phyloP scores from a whole-genome alignment of 1,140 invertebrate species.

The Calephelis nemesis region DNA sequence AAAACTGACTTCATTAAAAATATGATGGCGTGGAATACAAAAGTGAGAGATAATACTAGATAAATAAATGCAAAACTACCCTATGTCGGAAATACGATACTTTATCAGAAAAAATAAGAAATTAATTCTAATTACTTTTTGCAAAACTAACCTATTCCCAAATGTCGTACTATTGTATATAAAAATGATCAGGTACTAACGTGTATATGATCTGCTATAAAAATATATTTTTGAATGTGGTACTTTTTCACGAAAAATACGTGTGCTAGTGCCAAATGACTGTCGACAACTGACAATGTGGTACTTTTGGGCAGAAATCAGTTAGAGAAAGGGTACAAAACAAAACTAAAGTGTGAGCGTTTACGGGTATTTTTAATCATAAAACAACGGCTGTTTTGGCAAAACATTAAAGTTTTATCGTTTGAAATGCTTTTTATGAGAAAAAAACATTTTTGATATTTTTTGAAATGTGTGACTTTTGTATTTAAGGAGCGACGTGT shows the following conservation, averaged over 20 bases:
- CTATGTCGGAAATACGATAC: too few species aligned
- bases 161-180: not conserved
- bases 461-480: too few species aligned
- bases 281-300: constrained; percentile 2
- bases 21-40: not conserved
- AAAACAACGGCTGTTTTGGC: too few species aligned
- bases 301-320: not conserved
- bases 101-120: too few species aligned
- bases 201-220: not conserved
- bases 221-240: constrained; percentile 2
- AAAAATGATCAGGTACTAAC: not conserved
- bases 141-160: not conserved
- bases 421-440: too few species aligned
- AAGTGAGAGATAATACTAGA: not conserved
- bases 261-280: not conserved
- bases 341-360: too few species aligned
- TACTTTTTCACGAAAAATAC: not conserved
- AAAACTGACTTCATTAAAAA: not conserved
- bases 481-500: too few species aligned
- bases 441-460: too few species aligned
- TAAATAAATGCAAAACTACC: not conserved
- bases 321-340: not conserved
- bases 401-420: too few species aligned
- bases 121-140: too few species aligned
- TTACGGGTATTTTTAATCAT: too few species aligned